These are phyloP conservation scores for Oncorhynchus nerka DNA, from an alignment of 2,113 vertebrate genomes.

Conservation along the genomic window DNA sequence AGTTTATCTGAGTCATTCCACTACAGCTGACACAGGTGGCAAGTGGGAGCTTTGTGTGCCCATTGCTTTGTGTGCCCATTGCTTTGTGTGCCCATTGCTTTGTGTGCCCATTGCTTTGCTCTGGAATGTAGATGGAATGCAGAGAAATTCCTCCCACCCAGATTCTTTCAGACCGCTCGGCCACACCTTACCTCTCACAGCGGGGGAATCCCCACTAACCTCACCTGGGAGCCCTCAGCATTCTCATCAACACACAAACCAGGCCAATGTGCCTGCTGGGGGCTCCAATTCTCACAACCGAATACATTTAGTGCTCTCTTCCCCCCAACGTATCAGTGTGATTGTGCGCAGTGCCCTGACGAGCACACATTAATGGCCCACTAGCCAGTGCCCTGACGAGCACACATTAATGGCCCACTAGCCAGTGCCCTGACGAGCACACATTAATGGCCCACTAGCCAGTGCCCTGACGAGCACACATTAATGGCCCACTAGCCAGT, in stretches of 20 bases:
- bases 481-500: conserved; percentile 33
- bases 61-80: too few species aligned
- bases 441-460: conserved; percentile 36
- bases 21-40: background rate
- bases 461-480: conserved; percentile 39
- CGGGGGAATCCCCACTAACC: conserved; percentile 14
- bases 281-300: too few species aligned
- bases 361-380: conserved; percentile 39
- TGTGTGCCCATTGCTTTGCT: conserved; percentile 18
- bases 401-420: conserved; percentile 38
- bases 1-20: background rate
- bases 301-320: too few species aligned
- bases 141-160: conserved; percentile 45
- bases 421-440: conserved; percentile 37
- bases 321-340: conserved; percentile 28
- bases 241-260: background rate
- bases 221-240: background rate
- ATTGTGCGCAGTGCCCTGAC: conserved; percentile 40
- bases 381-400: conserved; percentile 34
- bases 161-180: conserved; percentile 16
- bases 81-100: conserved; percentile 9
- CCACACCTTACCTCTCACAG: conserved; percentile 22
- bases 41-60: background rate
- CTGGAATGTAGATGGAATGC: conserved; percentile 54
- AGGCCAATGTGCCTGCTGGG: background rate